Evolutionary conservation across 1,140 invertebrate species (phyloP).

Genomic region (Euura saliciscinereae): DNA sequence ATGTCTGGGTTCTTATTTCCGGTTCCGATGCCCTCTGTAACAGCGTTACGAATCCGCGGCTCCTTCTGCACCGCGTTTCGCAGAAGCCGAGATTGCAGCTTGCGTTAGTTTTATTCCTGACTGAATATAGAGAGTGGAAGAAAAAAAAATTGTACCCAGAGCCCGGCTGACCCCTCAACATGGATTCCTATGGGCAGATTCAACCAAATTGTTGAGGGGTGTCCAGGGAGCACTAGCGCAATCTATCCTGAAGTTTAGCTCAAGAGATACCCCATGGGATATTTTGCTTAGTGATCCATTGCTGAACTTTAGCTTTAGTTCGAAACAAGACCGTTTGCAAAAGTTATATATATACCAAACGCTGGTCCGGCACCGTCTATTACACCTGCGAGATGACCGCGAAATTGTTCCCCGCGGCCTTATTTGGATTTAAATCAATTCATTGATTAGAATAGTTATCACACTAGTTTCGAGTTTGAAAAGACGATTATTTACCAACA

Average conservation of each 20-base stretch:
- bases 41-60: slow-evolving; percentile 20
- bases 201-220: slow-evolving; percentile 44
- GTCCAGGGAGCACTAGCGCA: slow-evolving; percentile 45
- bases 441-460: no score
- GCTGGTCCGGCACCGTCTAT: neutral
- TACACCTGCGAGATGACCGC: neutral
- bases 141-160: no score
- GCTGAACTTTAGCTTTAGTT: slow-evolving; percentile 46
- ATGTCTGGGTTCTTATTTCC: slow-evolving; percentile 28
- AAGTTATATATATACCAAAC: slow-evolving; percentile 33
- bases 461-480: no score
- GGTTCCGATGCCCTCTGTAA: slow-evolving; percentile 26
- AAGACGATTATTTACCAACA: no score
- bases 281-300: slow-evolving; percentile 43
- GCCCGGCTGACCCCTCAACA: no score
- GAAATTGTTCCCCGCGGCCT: neutral
- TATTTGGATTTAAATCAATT: neutral
- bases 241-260: slow-evolving; percentile 44
- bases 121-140: no score
- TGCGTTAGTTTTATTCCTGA: no score
- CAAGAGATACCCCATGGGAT: slow-evolving; percentile 44
- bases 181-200: slow-evolving; percentile 33
- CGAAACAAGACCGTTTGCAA: slow-evolving; percentile 42
- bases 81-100: no score
- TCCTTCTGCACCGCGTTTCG: no score